Percentiles rank a stretch among this genome's conserved stretches.
These are phyloP conservation scores for Elachura formosa DNA, from an alignment of 2,113 vertebrate genomes.

Conservation along the genomic window DNA sequence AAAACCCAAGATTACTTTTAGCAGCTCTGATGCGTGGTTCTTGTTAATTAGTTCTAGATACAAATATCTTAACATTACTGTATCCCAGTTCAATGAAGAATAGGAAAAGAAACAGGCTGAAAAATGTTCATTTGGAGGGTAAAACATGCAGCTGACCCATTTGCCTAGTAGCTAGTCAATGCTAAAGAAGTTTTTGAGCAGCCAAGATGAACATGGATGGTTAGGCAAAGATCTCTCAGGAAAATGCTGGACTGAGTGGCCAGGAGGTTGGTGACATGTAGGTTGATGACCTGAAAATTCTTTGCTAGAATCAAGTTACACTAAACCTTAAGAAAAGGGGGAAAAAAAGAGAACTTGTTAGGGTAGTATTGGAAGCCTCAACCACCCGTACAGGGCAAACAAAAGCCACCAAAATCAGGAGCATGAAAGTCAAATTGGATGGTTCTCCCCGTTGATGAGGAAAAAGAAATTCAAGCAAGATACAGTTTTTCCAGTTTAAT, in stretches of 20 bases:
- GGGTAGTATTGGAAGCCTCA: background rate
- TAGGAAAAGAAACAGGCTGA: background rate
- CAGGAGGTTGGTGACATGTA: fast-evolving
- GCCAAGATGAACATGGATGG: background rate
- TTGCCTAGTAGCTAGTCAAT: background rate
- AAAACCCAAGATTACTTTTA: background rate
- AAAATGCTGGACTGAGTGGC: background rate
- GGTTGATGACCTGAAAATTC: background rate
- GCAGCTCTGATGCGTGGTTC: background rate
- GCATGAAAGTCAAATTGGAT: background rate
- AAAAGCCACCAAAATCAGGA: background rate
- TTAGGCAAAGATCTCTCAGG: background rate
- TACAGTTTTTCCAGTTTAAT: background rate
- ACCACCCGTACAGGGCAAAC: background rate
- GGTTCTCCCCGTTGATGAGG: background rate
- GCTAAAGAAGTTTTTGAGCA: background rate
- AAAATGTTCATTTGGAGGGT: background rate
- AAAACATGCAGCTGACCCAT: background rate
- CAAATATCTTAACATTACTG: background rate
- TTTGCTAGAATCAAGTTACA: background rate
- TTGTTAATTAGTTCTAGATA: background rate
- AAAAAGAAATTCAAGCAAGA: background rate
- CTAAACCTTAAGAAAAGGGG: background rate
- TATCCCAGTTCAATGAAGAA: background rate
- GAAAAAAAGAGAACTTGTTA: background rate